Base-by-base conservation (phyloP, 2,888 invertebrate genomes). In the Erynnis tages region DNA sequence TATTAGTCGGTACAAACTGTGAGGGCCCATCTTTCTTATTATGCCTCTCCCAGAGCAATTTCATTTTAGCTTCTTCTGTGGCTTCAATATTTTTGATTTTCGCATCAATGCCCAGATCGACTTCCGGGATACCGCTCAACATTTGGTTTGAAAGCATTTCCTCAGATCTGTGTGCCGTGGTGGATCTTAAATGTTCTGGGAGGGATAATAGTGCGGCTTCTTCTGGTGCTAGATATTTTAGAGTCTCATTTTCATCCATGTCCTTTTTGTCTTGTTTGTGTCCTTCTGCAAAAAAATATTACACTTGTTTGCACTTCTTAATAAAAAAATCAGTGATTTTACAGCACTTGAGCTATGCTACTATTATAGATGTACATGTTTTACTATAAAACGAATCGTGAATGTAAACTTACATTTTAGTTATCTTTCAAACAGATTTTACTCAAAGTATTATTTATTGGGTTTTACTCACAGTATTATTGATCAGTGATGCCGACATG, bases 111-210 rank as follows among this genome's bases (percentile, higher is more conserved):
- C 99, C 99, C 46, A 99, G 91, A 85, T 99, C 99, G 0, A 99
- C 97, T 91, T 99, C 99, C 0, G 99, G 99, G 61, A 99, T 99
- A 27, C 99, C 99, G 73, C 97, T 98, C 2, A 99, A 91, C 99
- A 99, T 99, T 91, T 99, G 99, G 91, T 99, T 98, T 2, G 99
- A 99, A 67, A 99, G 92, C 97, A 99, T 98, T 89, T 99, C 99
- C 81, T 99, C 99, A 1, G 97, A 98, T 72, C 95, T 73, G 49
- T 96, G 95, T 0, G 95, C 93, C 0, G 96, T 95, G 1, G 97
- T 96, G 54, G 95, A 93, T 54, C 97, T 91, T 46, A 98, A 87
- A 76, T 97, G 95, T 65, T 97, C 96, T 1, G 98, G 98, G 10
- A 98, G 91, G 1, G 97, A 95, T 61, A 94, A 93, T 35, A 98